Evolutionary conservation across 2,888 invertebrate species (phyloP), one percentile per base, ranked within the genome.

Genomic region (Ctena decussata): DNA sequence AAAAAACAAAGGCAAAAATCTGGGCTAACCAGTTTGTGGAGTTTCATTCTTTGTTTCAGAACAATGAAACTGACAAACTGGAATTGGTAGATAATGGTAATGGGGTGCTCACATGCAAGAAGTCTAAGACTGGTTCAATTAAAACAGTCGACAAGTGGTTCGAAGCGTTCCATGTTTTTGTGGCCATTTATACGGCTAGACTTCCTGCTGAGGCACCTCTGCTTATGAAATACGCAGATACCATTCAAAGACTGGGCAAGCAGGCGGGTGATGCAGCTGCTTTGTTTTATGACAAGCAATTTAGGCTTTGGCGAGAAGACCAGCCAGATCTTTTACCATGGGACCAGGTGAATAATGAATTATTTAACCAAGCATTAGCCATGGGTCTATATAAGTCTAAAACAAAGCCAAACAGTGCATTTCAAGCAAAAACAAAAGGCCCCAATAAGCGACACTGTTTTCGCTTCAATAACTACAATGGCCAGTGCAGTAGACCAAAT

Each of bases 11-110:
- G n/a, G n/a, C n/a, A n/a, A n/a, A n/a, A n/a, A n/a, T n/a, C n/a
- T n/a, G n/a, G n/a, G 71, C 71, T 3, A 71, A 71, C n/a, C 39
- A 71, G 21, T 71, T 37, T 41, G 41, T 71, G 5, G 71, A 71
- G 11, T 37, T 71, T 3, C 5, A 24, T 39, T 5, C 3, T 6
- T 24, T 71, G 11, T 21, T 71, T 5, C 49, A 8, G 5, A 21
- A 11, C 12, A 49, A 49, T 5, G 5, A 21, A 49, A n/a, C 5
- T 8, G 30, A 60, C 3, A 27, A 30, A 6, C 18, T 30, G 18
- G 60, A 60, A 21, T 18, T 60, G 5, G 60, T 60, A 5, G 60
- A 60, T 30, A 60, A 30, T 60, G 60, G 60, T 24, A 30, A 60
- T 21, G 60, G 60, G 30, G 5, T 30, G 5, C 6, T 60, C 11